A percentile compares a stretch with the other conserved stretches of the same genome.
Conservation (phyloP, 1,140 invertebrate genomes). For the Trachymyrmex septentrionalis region DNA sequence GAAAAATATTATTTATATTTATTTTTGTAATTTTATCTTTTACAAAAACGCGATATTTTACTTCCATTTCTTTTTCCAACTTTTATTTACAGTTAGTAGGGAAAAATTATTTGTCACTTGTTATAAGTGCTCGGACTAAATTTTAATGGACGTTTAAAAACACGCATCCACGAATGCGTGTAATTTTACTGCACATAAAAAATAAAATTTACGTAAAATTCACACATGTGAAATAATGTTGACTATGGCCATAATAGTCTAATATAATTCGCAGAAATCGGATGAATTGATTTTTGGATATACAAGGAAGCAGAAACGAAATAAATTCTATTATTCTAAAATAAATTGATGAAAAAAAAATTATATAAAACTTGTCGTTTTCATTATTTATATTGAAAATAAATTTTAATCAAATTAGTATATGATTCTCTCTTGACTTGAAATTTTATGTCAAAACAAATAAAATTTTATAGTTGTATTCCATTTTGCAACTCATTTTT, state of each 20-base stretch:
- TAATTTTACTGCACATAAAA: background rate
- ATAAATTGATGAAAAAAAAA: background rate
- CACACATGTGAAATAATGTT: slow-evolving; percentile 31
- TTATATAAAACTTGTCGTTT: background rate
- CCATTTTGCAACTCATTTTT: background rate
- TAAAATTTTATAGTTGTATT: background rate
- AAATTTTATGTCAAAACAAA: background rate
- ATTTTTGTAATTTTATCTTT: background rate
- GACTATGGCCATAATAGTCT: background rate
- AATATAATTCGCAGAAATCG: slow-evolving; percentile 12
- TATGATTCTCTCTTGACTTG: background rate
- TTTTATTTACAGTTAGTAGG: background rate
- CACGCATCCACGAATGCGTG: background rate
- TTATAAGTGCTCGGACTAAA: background rate
- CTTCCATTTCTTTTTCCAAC: background rate
- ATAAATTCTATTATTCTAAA: slow-evolving; percentile 1
- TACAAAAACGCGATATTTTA: background rate
- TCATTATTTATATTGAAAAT: background rate
- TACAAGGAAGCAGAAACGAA: background rate
- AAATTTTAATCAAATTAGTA: background rate
- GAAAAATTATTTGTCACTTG: background rate
- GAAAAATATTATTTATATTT: background rate
- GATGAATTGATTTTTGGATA: background rate
- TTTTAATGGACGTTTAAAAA: slow-evolving; percentile 39
- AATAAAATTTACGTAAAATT: slow-evolving; percentile 45